These are phyloP conservation scores for Pseudonaja textilis DNA, from an alignment of 2,113 vertebrate species.

Conservation along the genomic window DNA sequence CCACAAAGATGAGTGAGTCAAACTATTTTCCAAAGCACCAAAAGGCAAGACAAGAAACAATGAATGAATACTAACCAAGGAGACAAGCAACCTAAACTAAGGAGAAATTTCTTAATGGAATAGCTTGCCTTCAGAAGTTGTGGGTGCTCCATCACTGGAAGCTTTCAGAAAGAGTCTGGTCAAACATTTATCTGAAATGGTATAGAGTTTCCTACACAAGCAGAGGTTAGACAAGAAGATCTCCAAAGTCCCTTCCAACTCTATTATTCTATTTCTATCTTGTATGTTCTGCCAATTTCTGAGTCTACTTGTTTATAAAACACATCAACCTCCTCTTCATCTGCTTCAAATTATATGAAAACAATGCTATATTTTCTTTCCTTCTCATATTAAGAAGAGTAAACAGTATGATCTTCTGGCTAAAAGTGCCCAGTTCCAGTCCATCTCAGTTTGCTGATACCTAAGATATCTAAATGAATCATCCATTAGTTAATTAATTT, in stretches of 20 bases:
- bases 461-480: background rate
- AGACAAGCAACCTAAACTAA: background rate
- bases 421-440: background rate
- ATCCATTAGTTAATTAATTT: background rate
- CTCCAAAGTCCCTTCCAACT: background rate
- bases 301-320: background rate
- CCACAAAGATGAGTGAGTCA: background rate
- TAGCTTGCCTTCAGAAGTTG: background rate
- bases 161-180: background rate
- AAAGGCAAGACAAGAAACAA: background rate
- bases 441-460: background rate
- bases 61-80: background rate
- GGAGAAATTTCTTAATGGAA: background rate
- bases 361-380: background rate
- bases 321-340: background rate
- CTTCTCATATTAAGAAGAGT: background rate
- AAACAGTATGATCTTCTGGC: background rate
- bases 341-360: background rate
- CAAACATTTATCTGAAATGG: background rate
- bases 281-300: background rate
- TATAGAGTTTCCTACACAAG: background rate
- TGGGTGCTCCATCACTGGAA: background rate
- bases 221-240: background rate
- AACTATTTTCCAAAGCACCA: background rate
- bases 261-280: background rate